phyloP scores from a whole-genome alignment of 2,797 vertebrate species.

The Diplodus sargus region DNA sequence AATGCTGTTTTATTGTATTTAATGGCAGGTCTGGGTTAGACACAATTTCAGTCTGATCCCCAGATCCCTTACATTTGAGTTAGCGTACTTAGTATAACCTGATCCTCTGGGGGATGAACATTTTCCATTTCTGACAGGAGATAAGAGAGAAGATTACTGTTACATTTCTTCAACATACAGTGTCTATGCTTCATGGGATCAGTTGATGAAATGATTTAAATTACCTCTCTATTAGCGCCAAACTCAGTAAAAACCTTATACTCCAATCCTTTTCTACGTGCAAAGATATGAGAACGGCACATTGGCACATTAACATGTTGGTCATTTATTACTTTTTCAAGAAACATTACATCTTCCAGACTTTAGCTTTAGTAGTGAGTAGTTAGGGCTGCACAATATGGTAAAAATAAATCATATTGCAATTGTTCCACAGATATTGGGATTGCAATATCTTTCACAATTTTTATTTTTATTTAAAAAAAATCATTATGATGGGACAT shows the following conservation, averaged over 20 bases:
- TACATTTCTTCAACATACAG: not conserved
- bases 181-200: not conserved
- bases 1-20: conserved; percentile 34
- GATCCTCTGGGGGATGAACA: not conserved
- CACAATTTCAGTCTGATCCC: not conserved
- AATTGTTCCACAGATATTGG: no score
- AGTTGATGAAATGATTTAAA: not conserved
- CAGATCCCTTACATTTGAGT: conserved; percentile 1
- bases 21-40: conserved; percentile 72
- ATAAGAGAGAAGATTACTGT: not conserved
- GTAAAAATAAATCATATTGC: no score
- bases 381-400: no score
- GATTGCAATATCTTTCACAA: no score
- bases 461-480: not conserved
- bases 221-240: not conserved
- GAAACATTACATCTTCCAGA: not conserved
- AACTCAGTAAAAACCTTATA: not conserved
- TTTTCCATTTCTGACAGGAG: conserved; percentile 2
- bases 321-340: not conserved
- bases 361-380: not conserved
- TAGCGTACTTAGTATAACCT: not conserved
- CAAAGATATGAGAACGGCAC: not conserved
- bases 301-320: not conserved
- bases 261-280: not conserved
- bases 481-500: no score